Evolutionary conservation across 2,113 vertebrate species (phyloP).

Genomic region (Otolemur garnettii): DNA sequence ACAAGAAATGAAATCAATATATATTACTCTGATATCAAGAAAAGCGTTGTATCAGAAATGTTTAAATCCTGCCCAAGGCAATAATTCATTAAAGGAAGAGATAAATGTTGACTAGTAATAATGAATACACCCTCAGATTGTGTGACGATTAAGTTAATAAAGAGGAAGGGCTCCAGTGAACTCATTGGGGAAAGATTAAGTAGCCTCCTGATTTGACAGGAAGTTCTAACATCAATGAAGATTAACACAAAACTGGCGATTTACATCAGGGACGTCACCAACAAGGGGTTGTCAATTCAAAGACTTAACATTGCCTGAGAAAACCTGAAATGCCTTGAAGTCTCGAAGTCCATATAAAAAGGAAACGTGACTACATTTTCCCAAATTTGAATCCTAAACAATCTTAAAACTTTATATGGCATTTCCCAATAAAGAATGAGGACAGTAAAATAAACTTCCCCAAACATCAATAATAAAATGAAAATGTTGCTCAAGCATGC

Average conservation of each 20-base stretch:
- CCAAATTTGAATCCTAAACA: slow-evolving; percentile 42
- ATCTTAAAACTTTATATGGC: background rate
- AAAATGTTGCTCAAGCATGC: background rate
- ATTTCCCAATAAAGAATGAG: background rate
- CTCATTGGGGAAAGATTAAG: background rate
- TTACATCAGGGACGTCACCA: background rate
- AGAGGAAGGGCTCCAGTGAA: slow-evolving; percentile 12
- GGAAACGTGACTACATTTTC: slow-evolving; percentile 7
- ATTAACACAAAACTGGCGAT: slow-evolving; percentile 4
- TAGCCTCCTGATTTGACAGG: slow-evolving; percentile 19
- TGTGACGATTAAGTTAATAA: slow-evolving; percentile 27
- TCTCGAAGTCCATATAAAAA: background rate
- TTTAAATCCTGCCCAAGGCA: slow-evolving; percentile 53
- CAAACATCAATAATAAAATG: slow-evolving; percentile 3
- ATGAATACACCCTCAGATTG: slow-evolving; percentile 10
- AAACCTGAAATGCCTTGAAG: slow-evolving; percentile 31
- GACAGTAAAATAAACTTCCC: slow-evolving; percentile 7
- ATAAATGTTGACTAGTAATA: slow-evolving; percentile 17
- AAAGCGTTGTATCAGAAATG: slow-evolving; percentile 58
- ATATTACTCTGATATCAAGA: slow-evolving; percentile 46
- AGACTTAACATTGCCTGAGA: background rate
- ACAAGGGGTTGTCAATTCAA: background rate
- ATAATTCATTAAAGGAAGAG: slow-evolving; percentile 17
- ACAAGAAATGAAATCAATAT: slow-evolving; percentile 15
- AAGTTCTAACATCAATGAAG: slow-evolving; percentile 48